phyloP scores from a whole-genome alignment of 2,113 vertebrate species.

The Ammodytes marinus region DNA sequence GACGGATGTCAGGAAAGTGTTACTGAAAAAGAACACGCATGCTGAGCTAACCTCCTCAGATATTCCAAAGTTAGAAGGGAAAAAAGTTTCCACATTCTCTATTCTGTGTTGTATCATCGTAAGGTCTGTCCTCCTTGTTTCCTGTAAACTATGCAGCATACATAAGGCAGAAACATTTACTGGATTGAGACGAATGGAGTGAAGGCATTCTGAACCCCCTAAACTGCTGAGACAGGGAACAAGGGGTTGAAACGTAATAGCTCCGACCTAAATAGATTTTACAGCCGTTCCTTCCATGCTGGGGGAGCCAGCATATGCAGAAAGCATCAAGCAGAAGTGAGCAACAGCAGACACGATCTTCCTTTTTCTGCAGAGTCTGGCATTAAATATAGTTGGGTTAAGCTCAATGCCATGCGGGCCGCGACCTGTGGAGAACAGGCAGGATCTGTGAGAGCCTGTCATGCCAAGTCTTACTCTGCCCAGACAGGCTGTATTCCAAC shows the following conservation, averaged over 20 bases:
- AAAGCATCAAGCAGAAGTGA: constrained; percentile 75
- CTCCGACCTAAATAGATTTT: constrained; percentile 82
- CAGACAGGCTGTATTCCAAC: constrained; percentile 35
- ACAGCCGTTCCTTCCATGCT: constrained; percentile 64
- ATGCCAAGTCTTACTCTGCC: constrained; percentile 55
- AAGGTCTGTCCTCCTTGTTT: constrained; percentile 51
- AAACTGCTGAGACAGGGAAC: constrained; percentile 71
- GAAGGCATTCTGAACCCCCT: constrained; percentile 43
- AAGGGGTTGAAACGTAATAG: constrained; percentile 71
- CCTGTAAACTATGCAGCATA: constrained; percentile 34
- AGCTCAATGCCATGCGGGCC: constrained; percentile 58
- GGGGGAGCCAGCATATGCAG: constrained; percentile 67
- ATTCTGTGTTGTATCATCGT: constrained; percentile 37
- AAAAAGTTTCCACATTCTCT: constrained; percentile 8
- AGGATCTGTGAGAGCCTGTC: constrained; percentile 4
- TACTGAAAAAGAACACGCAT: constrained; percentile 18
- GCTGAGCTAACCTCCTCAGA: constrained; percentile 3
- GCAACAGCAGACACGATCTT: constrained; percentile 56
- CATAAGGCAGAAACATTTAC: constrained; percentile 61
- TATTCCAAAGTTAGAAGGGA: not conserved
- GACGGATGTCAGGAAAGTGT: constrained; percentile 33
- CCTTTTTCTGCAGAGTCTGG: constrained; percentile 42
- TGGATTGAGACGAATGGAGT: constrained; percentile 64
- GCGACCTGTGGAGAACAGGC: constrained; percentile 32
- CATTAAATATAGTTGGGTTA: constrained; percentile 46